A percentile compares a stretch with the other conserved stretches of the same genome.
These are phyloP conservation scores for Tolypeutes matacus DNA, from an alignment of 2,797 vertebrate species.

Conservation along the genomic window DNA sequence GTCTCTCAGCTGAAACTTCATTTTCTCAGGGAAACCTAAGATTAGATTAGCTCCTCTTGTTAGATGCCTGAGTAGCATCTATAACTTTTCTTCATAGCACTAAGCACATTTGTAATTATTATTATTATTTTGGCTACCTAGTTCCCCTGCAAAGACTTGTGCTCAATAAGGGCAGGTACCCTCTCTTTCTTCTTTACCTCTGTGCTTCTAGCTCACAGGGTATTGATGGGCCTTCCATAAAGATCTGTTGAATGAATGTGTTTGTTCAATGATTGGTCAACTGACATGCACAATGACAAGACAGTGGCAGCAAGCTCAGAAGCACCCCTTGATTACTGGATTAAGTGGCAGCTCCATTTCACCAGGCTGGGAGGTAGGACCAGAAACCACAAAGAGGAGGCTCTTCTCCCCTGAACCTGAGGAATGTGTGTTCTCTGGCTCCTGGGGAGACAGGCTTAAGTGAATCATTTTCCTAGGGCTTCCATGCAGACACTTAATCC, in stretches of 20 bases:
- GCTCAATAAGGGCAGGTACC: neutral
- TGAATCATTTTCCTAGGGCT: neutral
- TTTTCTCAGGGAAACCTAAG: neutral
- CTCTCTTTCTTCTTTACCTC: neutral
- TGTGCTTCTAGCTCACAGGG: neutral
- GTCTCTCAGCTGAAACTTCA: neutral
- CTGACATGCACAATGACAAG: neutral
- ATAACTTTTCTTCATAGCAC: neutral
- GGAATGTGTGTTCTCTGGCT: neutral
- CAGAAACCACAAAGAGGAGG: neutral
- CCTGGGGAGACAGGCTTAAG: neutral
- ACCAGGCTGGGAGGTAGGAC: neutral
- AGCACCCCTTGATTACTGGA: neutral
- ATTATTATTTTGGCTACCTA: neutral
- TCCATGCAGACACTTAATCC: neutral
- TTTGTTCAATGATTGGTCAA: neutral
- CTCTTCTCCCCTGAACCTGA: neutral
- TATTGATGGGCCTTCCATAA: neutral
- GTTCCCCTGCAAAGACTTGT: neutral
- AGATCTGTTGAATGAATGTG: neutral
- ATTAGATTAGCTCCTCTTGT: neutral
- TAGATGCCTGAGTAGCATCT: too few species aligned
- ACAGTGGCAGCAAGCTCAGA: neutral
- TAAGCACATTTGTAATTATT: neutral
- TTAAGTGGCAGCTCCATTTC: constrained; percentile 18